Evolutionary conservation across 2,113 vertebrate species (phyloP), one percentile per base, ranked within the genome.

Genomic region (Dermatemys mawii): DNA sequence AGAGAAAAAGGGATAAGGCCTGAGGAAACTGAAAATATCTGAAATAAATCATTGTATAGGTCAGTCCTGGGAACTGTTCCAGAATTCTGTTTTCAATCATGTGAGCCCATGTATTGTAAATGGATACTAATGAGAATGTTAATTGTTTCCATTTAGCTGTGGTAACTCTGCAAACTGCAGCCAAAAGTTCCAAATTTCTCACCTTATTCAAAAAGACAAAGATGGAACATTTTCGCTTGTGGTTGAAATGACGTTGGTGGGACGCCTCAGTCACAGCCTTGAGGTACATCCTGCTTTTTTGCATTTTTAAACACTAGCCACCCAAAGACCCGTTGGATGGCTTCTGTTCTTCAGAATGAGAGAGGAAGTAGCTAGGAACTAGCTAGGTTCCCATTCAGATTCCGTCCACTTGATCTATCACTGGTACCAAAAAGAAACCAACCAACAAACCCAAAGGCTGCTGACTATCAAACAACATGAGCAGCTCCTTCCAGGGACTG

Each of bases 181-280:
- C 6, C 26, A 57, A 51, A 49, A 29, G n/a, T 22, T n/a, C 17
- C 19, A 7, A 5, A 41, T 48, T 35, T 81, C 63, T 81, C 14
- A 60, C 60, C 12, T 22, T 29, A 51, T 3, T 44, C 1, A 4
- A 51, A n/a, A 81, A 14, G 14, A n/a, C 10, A 38, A 44, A 8
- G 16, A 54, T 3, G 1, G 7, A 1, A 2, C 12, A 5, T 54
- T 79, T 29, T 7, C 32, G 26, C 76, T 63, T 5, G 60, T 14
- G 16, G 5, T 38, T 11, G 12, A 1, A 0, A 2, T 38, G 11
- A 32, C 12, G 8, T 49, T 29, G 67, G 38, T 60, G 41, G 57
- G n/a, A 8, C 44, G 7, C 44, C 63, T 29, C 5, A 50, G n/a
- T 38, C 24, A 51, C 27, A 12, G 2, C n/a, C 13, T 3, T 1